Evolutionary conservation across 2,888 invertebrate species (phyloP).

Genomic region (Lycaena phlaeas): DNA sequence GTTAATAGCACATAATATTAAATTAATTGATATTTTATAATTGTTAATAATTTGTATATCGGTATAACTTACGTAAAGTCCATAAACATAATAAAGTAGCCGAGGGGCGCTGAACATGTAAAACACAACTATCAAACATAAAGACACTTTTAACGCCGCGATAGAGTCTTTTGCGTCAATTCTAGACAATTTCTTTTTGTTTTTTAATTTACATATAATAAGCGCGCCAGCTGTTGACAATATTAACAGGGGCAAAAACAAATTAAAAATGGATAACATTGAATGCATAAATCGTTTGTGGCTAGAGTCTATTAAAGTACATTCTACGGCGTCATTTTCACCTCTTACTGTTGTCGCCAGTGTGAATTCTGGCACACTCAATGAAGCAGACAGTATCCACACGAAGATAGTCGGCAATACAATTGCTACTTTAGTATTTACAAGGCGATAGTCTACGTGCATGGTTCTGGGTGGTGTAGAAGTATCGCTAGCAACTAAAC

Average conservation of each 20-base stretch:
- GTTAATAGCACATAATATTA: constrained; percentile 38
- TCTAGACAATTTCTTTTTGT: constrained; percentile 32
- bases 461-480: constrained; percentile 65
- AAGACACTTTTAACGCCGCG: constrained; percentile 47
- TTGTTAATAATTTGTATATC: constrained; percentile 23
- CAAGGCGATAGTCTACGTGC: constrained; percentile 67
- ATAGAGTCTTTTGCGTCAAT: constrained; percentile 36
- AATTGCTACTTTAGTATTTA: constrained; percentile 55
- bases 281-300: constrained; percentile 57
- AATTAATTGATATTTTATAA: constrained; percentile 28
- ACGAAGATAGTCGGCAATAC: constrained; percentile 68
- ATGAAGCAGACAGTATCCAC: constrained; percentile 72
- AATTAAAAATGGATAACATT: constrained; percentile 50
- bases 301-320: constrained; percentile 65
- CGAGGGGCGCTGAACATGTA: constrained; percentile 48
- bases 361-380: constrained; percentile 74
- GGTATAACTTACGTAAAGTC: constrained; percentile 35
- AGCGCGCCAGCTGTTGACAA: constrained; percentile 36
- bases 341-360: constrained; percentile 60
- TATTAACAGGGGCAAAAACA: constrained; percentile 48
- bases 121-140: constrained; percentile 47
- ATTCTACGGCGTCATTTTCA: constrained; percentile 46
- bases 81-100: constrained; percentile 38
- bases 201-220: constrained; percentile 42
- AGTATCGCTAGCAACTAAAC: constrained; percentile 58